phyloP scores from a whole-genome alignment of 2,888 invertebrate species.

The Dolomedes plantarius region DNA sequence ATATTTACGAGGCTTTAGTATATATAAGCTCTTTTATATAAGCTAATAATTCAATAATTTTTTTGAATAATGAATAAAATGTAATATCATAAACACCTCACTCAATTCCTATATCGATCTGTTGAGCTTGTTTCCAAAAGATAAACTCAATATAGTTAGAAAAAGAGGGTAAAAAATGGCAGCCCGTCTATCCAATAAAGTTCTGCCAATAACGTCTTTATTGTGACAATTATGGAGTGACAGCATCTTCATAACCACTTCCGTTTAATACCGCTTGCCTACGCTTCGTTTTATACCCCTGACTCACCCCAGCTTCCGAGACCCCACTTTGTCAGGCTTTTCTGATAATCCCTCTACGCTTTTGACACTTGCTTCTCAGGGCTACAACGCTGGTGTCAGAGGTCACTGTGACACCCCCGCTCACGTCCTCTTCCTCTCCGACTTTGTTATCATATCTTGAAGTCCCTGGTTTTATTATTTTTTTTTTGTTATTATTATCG shows the following conservation, averaged over 20 bases:
- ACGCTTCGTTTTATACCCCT: not conserved
- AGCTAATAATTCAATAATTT: no score
- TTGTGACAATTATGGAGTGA: not conserved
- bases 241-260: conserved; percentile 1
- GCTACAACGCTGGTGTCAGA: conserved; percentile 17
- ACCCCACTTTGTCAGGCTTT: conserved; percentile 49
- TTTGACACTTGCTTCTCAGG: conserved; percentile 27
- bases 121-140: no score
- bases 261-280: not conserved
- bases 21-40: no score
- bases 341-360: conserved; percentile 36
- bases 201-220: not conserved
- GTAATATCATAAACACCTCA: no score
- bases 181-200: not conserved
- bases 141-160: no score
- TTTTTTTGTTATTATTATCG: no score
- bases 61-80: no score
- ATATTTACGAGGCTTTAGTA: no score
- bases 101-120: no score
- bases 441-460: not conserved
- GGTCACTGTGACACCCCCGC: conserved; percentile 43
- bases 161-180: no score
- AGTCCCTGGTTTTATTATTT: no score
- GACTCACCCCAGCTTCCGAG: conserved; percentile 11
- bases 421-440: conserved; percentile 33